Evolutionary conservation across 2,113 vertebrate genomes (phyloP), one percentile per base, ranked within the genome.

Genomic region (Mixornis gularis): DNA sequence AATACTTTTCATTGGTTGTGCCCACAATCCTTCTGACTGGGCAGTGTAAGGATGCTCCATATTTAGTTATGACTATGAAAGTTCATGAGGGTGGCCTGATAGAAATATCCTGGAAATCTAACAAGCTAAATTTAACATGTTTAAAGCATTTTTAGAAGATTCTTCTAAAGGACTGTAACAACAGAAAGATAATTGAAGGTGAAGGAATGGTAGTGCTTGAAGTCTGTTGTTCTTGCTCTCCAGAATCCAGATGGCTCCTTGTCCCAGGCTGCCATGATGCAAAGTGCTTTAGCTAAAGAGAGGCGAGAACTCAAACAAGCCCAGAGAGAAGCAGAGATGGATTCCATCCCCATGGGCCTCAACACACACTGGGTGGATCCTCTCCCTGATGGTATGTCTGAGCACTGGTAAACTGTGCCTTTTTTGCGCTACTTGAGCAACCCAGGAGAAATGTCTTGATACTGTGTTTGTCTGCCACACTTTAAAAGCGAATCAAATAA

Each of bases 351-450:
- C 62, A 99, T 99, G 99, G 99, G 99, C 25, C 98, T 99, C 91
- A 99, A 99, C 95, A 99, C 99, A 58, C 99, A 99, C 96, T 99
- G 99, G 99, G 99, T 99, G 49, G 99, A 99, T 97, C 99, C 99
- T 38, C 97, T 99, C 80, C 99, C 99, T 92, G 99, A 99, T 49
- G 98, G 99, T 99, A 96, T 63, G 98, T 59, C 27, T 87, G 73
- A 59, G 40, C 60, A 29, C 24, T 43, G 10, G 14, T 22, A 4
- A 73, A 5, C 51, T 82, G 27, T 82, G 62, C 43, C 13, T 56
- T 44, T 48, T 60, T n/a, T 43, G 36, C 71, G n/a, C 22, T 29
- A 5, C 25, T 5, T 70, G 30, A 66, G 21, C 48, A 73, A 10
- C 6, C 8, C 24, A 16, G 60, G 73, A 86, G 48, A 51, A 30